Evolutionary conservation across 2,888 invertebrate genomes (phyloP), one percentile per base, ranked within the genome.

Genomic region (Nemotelus pantherinus): DNA sequence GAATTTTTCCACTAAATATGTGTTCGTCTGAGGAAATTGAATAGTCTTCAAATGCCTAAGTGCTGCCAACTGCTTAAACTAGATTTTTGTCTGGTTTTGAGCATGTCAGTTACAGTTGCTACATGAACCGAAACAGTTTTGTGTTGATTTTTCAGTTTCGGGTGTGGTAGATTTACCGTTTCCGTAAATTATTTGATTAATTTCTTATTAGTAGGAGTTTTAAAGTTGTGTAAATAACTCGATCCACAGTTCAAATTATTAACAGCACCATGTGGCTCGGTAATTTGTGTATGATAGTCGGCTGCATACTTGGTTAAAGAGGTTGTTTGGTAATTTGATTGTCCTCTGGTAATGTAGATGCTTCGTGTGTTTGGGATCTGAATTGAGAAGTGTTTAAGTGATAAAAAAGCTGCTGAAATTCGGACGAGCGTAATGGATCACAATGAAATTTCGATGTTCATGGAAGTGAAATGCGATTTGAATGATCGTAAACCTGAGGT

Each of bases 401-500:
- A 41, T 60, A 7, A 39, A 60, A 39, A 60, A 41, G 25, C 41
- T 43, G 25, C 25, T 25, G 25, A 60, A 43, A 25, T 25, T 25
- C 25, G 25, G 25, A 25, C 25, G 25, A 68, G 7, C 57, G 7
- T 44, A 7, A 87, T 87, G 87, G 87, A 87, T 57, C 84, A 82
- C 78, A 87, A 87, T 80, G 86, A 87, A 80, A 86, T 87, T 76
- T 84, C 84, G 2, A 85, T 86, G 85, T 83, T 82, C 78, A 84
- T 87, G 85, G 87, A 87, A 81, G 86, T 85, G 44, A 87, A 87
- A 81, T 80, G 87, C 79, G 87, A 87, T 81, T 85, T 87, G 77
- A 83, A 85, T 77, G 86, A 85, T 79, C 85, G 85, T 81, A 85
- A 85, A 74, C 81, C 85, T 63, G 84, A 86, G 80, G 84, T 85